Base-by-base conservation (phyloP, 2,888 invertebrate genomes). In the Xestobium rufovillosum region DNA sequence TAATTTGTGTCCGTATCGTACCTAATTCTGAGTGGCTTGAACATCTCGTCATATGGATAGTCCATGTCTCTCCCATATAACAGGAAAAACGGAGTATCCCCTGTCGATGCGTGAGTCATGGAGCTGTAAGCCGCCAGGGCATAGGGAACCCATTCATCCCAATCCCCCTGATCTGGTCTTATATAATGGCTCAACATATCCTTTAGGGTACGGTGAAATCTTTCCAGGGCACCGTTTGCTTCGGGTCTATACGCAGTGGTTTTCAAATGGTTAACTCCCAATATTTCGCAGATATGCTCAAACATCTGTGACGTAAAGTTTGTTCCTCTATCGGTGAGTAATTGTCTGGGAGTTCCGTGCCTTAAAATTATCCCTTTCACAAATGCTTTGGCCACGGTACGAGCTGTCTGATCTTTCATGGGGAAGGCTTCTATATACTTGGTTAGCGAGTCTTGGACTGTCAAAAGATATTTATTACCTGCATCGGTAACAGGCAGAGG, bases 101-200 rank as follows among this genome's bases (percentile, higher is more conserved):
- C 45, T 4, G 50, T 51, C 2, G 50, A 37, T 11, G 36, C 36
- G 33, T 53, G 50, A 3, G 42, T 41, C n/a, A 29, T 43, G 4
- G 42, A 32, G 4, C 43, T 23, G 25, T 48, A 47, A 2, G 51
- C 47, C 35, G 52, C 46, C 26, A 53, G 25, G 2, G 48, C 50
- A 29, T 42, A 50, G 3, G 51, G 52, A 13, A 58, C 13, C 49
- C 49, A 50, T 9, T 42, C 28, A 26, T 55, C 53, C 52, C 55
- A 57, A 36, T 58, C 49, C 10, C 34, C 19, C 27, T 50, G 50
- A 14, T 52, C 43, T 32, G 42, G 17, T 3, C 38, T 26, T 1
- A 57, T 47, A 30, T 49, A 53, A 34, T 52, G 52, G 4, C 47
- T 40, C 6, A 57, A 26, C 8, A 45, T 38, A 13, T 49, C 45